A percentile compares a stretch with the other conserved stretches of the same genome.
These are phyloP conservation scores for Mus spretus DNA, from an alignment of 2,797 vertebrate species.

Conservation along the genomic window DNA sequence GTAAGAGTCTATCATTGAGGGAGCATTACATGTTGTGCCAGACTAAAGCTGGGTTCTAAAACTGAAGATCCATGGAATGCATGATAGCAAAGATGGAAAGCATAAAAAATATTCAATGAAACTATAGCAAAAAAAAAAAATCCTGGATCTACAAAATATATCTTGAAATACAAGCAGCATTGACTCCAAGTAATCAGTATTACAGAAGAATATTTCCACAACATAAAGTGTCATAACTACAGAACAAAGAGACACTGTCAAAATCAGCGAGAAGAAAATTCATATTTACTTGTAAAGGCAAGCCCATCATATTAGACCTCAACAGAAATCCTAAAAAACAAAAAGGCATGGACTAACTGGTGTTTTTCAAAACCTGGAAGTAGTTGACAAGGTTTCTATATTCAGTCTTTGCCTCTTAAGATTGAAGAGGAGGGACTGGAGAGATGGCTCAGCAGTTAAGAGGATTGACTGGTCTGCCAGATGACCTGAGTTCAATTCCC, in stretches of 20 bases:
- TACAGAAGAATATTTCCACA: not conserved
- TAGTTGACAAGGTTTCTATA: not conserved
- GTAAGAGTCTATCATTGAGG: not conserved
- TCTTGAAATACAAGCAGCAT: not conserved
- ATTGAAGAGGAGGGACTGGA: not conserved
- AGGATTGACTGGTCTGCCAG: not conserved
- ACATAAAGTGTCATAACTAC: not conserved
- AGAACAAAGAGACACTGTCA: not conserved
- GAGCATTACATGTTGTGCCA: not conserved
- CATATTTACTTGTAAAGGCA: not conserved
- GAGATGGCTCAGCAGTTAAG: not conserved
- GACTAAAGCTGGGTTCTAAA: not conserved
- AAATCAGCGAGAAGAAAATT: not conserved
- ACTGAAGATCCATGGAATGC: not conserved
- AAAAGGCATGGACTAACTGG: not conserved
- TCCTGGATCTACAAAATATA: not conserved
- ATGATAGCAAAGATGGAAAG: not conserved
- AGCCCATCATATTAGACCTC: not conserved
- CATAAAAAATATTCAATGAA: not conserved
- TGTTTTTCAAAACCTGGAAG: not conserved
- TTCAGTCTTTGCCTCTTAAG: not conserved
- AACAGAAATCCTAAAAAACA: not conserved
- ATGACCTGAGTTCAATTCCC: not conserved
- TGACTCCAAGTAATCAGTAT: not conserved
- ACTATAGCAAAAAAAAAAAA: not conserved